These are phyloP conservation scores for Gallinago stenura DNA, from an alignment of 2,797 vertebrate species.

Conservation along the genomic window DNA sequence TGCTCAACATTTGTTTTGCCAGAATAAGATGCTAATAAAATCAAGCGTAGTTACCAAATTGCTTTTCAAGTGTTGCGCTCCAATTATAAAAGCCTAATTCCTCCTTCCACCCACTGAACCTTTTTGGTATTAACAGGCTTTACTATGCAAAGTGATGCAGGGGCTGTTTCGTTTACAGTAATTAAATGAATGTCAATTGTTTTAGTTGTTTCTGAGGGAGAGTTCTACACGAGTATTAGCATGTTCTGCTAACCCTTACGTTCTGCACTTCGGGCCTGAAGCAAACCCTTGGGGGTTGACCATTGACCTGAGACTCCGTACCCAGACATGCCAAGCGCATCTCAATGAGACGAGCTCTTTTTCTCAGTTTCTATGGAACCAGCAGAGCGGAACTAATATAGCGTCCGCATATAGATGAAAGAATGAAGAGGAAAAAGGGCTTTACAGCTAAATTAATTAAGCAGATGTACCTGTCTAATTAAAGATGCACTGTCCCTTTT, in stretches of 20 bases:
- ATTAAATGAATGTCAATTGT: constrained; percentile 87
- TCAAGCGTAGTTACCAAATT: constrained; percentile 31
- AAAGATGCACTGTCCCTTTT: constrained; percentile 70
- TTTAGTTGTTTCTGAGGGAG: constrained; percentile 75
- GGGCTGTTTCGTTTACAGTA: constrained; percentile 83
- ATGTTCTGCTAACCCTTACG: constrained; percentile 85
- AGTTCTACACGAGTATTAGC: constrained; percentile 81
- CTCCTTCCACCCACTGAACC: constrained; percentile 58
- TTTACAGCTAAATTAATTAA: constrained; percentile 93
- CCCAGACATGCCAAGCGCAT: constrained; percentile 69
- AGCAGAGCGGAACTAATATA: constrained; percentile 86
- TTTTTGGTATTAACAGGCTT: constrained; percentile 53
- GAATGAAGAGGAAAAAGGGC: constrained; percentile 77
- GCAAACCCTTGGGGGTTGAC: constrained; percentile 76
- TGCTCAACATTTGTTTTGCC: constrained; percentile 56
- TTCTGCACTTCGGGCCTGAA: constrained; percentile 68
- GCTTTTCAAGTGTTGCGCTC: constrained; percentile 52
- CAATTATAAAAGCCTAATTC: constrained; percentile 71
- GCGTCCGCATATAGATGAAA: constrained; percentile 78
- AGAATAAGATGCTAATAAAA: constrained; percentile 65
- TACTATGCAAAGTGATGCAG: constrained; percentile 76
- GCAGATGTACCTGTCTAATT: constrained; percentile 81
- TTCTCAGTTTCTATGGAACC: constrained; percentile 74
- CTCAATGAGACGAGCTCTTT: constrained; percentile 83
- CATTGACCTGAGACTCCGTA: constrained; percentile 83